Conservation (phyloP, 1,140 invertebrate genomes). For the Eubasilissa regina region DNA sequence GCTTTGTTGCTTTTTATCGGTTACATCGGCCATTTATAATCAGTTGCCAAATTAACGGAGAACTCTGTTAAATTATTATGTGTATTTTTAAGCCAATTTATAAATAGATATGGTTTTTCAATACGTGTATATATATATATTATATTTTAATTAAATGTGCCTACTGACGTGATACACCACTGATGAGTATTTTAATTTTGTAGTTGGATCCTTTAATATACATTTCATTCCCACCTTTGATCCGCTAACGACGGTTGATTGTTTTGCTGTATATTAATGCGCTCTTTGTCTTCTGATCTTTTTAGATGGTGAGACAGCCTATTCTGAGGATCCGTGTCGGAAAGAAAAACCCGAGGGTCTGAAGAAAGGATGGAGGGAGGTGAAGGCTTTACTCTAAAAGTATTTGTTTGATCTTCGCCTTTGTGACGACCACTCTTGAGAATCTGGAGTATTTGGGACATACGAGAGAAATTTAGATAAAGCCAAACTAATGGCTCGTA, state of each 20-base stretch:
- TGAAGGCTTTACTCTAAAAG: neutral
- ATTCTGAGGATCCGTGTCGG: neutral
- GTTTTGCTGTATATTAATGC: neutral
- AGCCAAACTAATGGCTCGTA: neutral
- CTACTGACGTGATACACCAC: no score
- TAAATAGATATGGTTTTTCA: no score
- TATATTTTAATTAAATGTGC: no score
- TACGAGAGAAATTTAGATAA: neutral
- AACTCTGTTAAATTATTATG: neutral
- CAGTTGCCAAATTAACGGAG: neutral
- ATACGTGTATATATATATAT: no score
- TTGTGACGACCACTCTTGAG: neutral
- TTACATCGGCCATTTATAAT: neutral
- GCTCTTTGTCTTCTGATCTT: neutral
- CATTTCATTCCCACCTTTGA: neutral
- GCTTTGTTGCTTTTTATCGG: slow-evolving; percentile 17
- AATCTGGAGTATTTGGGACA: neutral
- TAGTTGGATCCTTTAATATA: no score
- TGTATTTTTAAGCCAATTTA: neutral
- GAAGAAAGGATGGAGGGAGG: slow-evolving; percentile 25
- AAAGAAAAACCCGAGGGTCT: neutral
- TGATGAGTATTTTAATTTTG: no score
- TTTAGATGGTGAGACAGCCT: neutral
- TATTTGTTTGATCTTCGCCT: slow-evolving; percentile 24
- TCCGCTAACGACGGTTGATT: neutral